Evolutionary conservation across 2,888 invertebrate genomes (phyloP), one percentile per base, ranked within the genome.

Genomic region (Pherbina coryleti): DNA sequence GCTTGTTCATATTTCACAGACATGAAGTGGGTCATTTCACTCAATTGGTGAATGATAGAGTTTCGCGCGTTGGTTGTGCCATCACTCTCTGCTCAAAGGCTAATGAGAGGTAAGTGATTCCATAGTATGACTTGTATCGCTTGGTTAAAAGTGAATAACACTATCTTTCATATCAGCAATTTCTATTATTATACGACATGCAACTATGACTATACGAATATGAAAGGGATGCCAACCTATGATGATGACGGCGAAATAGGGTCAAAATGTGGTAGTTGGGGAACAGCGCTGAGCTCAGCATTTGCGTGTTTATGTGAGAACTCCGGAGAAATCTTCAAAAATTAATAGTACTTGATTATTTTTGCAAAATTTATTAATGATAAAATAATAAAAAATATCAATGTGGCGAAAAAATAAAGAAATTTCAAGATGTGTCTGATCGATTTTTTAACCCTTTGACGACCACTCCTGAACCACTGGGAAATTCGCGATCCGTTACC

Each of bases 61-160:
- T 70, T 11, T 55, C 76, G 7, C 70, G 70, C 19, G 69, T 76
- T 14, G 76, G 76, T 9, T 76, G 76, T 44, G 60, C 57, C 34
- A 14, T 70, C 0, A 49, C 76, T 14, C 22, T 60, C 17, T 76
- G 76, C 34, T 37, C 60, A 28, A 28, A n/a, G 19, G 0, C 11
- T 4, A 5, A 14, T 4, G 19, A 37, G 22, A 22, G 49, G 37
- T 37, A 25, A 19, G n/a, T 17, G n/a, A 0, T 17, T 31, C 1
- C 37, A 9, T 25, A n/a, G n/a, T n/a, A 22, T 2, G 19, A 14
- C 2, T 22, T 37, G 1, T 19, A 17, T 14, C 1, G 5, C 67
- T 14, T 14, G 19, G 44, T 37, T 8, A 34, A 22, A 22, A 37
- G 3, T 49, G 2, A 22, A 22, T 55, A 1, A 22, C 14, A 19